A percentile compares a stretch with the other conserved stretches of the same genome.
Evolutionary conservation across 2,797 vertebrate genomes (phyloP).

Genomic region (Streptopelia turtur): DNA sequence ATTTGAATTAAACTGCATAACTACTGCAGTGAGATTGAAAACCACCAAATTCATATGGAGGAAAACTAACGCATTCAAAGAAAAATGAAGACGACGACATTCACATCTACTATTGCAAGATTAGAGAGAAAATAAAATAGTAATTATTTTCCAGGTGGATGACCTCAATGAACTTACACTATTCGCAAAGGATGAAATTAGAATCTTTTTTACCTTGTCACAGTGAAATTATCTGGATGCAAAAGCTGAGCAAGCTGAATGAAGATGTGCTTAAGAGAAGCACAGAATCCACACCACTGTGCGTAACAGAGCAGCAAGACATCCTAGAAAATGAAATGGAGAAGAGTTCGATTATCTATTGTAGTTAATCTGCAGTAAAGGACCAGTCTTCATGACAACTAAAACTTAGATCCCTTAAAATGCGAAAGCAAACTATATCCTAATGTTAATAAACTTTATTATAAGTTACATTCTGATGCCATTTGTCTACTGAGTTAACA

Average conservation of each 20-base stretch:
- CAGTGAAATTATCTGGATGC: constrained; percentile 83
- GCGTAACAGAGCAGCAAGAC: constrained; percentile 87
- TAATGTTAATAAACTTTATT: not conserved
- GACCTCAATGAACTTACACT: not conserved
- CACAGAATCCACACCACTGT: constrained; percentile 86
- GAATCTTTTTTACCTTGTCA: constrained; percentile 86
- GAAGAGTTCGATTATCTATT: not conserved
- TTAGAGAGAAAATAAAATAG: not conserved
- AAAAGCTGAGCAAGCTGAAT: constrained; percentile 89
- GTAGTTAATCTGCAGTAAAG: not conserved
- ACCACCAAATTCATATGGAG: not conserved
- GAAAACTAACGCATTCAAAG: not conserved
- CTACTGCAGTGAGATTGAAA: not conserved
- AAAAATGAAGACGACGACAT: not conserved
- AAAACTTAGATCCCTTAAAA: not conserved
- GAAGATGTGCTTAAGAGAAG: constrained; percentile 82
- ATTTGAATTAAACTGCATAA: not conserved
- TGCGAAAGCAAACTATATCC: not conserved
- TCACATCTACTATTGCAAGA: not conserved
- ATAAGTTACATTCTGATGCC: not conserved
- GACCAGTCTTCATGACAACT: not conserved
- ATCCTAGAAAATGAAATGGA: constrained; percentile 79
- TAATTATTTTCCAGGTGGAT: not conserved
- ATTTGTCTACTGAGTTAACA: not conserved
- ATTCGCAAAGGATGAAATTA: not conserved